phyloP scores from a whole-genome alignment of 2,113 vertebrate species.

The Rhinogobius similis region DNA sequence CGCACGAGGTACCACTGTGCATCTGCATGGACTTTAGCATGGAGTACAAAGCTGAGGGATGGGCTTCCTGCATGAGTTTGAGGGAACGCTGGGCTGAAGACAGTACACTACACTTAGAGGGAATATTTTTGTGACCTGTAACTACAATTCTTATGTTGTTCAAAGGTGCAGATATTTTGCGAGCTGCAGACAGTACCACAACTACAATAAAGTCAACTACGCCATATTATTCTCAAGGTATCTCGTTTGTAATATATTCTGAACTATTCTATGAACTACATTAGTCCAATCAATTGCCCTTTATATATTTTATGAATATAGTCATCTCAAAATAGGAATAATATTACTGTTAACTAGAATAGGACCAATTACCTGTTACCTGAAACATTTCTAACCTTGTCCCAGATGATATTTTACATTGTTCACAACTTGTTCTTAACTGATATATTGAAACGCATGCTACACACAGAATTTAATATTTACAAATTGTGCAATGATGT shows the following conservation, averaged over 20 bases:
- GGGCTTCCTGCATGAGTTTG: conserved; percentile 14
- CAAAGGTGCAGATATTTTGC: conserved; percentile 21
- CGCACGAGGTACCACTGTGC: conserved; percentile 26
- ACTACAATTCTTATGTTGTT: conserved; percentile 16
- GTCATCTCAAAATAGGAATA: too few relatives aligned
- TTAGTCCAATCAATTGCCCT: not conserved
- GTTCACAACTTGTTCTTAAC: not conserved
- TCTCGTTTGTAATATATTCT: not conserved
- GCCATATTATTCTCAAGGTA: conserved; percentile 33
- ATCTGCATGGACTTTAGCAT: not conserved
- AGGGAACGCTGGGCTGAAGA: not conserved
- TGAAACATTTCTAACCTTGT: too few relatives aligned
- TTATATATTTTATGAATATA: not conserved
- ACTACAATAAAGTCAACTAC: not conserved
- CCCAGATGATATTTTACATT: too few relatives aligned
- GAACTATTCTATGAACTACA: not conserved
- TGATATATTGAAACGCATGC: not conserved
- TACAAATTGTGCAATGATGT: not conserved
- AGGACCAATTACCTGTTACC: too few relatives aligned
- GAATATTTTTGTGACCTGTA: not conserved
- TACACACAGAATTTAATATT: not conserved
- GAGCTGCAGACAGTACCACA: not conserved
- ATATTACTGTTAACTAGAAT: too few relatives aligned
- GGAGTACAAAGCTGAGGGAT: not conserved
- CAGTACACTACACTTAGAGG: not conserved